Base-by-base conservation (phyloP, 2,797 vertebrate genomes). In the Tinamus major region DNA sequence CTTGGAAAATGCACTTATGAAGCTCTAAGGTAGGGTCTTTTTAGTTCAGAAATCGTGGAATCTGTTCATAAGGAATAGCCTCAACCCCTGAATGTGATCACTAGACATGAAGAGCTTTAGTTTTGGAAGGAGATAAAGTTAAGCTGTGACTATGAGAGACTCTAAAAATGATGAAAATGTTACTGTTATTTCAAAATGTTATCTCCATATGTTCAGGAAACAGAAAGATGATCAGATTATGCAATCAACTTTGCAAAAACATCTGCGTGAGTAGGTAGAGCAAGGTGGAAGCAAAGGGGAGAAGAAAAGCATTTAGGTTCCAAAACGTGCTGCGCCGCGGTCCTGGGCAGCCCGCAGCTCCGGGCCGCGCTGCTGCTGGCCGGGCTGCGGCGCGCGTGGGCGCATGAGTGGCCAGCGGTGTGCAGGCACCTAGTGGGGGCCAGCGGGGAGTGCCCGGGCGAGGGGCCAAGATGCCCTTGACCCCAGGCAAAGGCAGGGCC, bases 141-240 rank as follows among this genome's bases (percentile, higher is more conserved):
- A 93, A 96, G 26, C 87, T 90, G 76, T 55, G 78, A 21, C 33
- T 16, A 8, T 56, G 72, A 17, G 8, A 87, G 65, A 9, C 29
- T 67, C 39, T 91, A 91, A 82, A 92, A 91, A 78, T 7, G 5
- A 79, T 56, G 17, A 67, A 94, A 96, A 95, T 82, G 42, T 91
- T 84, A 79, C 70, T 96, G 91, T 96, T 93, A 74, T 94, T 94
- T 94, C 68, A 68, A 85, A 93, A 81, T 9, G 75, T 69, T 89
- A 39, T 64, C 92, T 87, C 94, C 95, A 69, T 93, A 74, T 93
- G 93, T 53, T 93, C 92, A 68, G 76, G 78, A 92, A 91, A 68
- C 72, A 89, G 72, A 87, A 83, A 0, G 9, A 48, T 53, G 26
- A 48, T 85, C 83, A 42, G 90, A 78, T 37, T 95, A 74, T 63